Base-by-base conservation (phyloP, 2,113 vertebrate genomes). In the Marmota flaviventris region DNA sequence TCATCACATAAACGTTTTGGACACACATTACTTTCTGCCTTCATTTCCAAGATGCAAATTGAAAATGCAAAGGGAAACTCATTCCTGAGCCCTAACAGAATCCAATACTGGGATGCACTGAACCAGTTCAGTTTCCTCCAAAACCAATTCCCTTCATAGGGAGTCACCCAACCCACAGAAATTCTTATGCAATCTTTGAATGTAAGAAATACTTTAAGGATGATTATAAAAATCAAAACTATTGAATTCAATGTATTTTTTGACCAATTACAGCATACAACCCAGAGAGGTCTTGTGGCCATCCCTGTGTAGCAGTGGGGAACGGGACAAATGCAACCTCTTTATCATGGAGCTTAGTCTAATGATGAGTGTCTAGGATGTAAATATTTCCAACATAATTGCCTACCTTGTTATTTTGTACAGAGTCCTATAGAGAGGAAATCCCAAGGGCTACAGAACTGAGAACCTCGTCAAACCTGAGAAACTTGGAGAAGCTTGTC, bases 21-120 rank as follows among this genome's bases (percentile, higher is more conserved):
- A 37, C 24, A 24, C 16, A 75, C 32, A 25, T 69, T 56, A 53
- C 39, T 86, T 32, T 22, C n/a, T 84, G 67, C 69, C 93, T 90
- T 79, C 61, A 83, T 67, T 94, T 84, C n/a, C 76, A 76, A 65
- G 8, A 42, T 53, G 29, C 81, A 91, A 84, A 77, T 53, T 51
- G 25, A 32, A 96, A 63, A 83, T 76, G 78, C 42, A 78, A 85
- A 83, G 16, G 51, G 73, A 70, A 42, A 20, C 18, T 83, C 39
- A 77, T 25, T 34, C 14, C 25, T 17, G 9, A 27, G 7, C 25
- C 17, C 45, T 75, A 45, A 65, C 24, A 63, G 37, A 95, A 88
- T 76, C 42, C 9, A 65, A 1, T 34, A 53, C 34, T 85, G 37
- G 45, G 61, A 89, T 78, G 29, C 18, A 24, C 39, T 83, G 10